phyloP scores from a whole-genome alignment of 2,888 invertebrate genomes.

The Dryococelus australis region DNA sequence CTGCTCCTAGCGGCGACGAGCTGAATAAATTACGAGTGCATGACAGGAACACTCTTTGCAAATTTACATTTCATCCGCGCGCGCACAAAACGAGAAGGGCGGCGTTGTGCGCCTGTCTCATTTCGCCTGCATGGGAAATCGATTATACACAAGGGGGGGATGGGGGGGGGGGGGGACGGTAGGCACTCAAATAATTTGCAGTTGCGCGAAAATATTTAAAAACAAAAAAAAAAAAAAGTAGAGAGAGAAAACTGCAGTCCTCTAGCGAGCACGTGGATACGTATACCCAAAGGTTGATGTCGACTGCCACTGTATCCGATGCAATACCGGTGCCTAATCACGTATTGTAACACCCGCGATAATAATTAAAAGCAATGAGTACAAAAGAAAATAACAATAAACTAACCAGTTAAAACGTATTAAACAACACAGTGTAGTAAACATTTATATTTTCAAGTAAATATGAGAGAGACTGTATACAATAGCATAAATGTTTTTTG shows the following conservation, averaged over 20 bases:
- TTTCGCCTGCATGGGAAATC: background rate
- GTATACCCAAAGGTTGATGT: too few relatives aligned
- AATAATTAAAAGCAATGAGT: too few relatives aligned
- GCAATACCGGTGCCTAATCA: too few relatives aligned
- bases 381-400: too few relatives aligned
- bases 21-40: slow-evolving; percentile 6
- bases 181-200: background rate
- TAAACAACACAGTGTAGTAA: too few relatives aligned
- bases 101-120: background rate
- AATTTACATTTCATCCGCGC: slow-evolving; percentile 16
- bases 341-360: too few relatives aligned
- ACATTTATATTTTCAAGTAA: too few relatives aligned
- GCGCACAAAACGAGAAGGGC: background rate
- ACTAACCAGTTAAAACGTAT: too few relatives aligned
- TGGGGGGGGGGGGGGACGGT: background rate
- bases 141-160: background rate
- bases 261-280: background rate
- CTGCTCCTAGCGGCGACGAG: background rate
- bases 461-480: too few relatives aligned
- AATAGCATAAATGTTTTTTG: too few relatives aligned
- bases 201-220: background rate
- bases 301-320: too few relatives aligned
- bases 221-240: background rate
- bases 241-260: background rate
- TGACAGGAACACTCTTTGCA: slow-evolving; percentile 11